These are phyloP conservation scores for Tribolium castaneum DNA, from an alignment of 1,140 invertebrate genomes.

Conservation along the genomic window DNA sequence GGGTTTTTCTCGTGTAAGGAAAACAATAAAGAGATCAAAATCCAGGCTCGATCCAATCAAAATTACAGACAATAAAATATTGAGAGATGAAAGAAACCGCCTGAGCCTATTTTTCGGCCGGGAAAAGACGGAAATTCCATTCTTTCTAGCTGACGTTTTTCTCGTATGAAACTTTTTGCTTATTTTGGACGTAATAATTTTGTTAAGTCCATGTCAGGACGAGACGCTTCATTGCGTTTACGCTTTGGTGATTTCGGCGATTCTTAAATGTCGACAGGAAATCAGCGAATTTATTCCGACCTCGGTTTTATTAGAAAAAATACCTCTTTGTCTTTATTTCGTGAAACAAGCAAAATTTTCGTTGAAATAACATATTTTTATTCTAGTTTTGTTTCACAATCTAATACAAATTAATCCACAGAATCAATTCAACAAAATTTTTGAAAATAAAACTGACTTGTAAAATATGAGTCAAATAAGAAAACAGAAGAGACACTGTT, in stretches of 20 bases:
- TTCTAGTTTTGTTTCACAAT: too few relatives aligned
- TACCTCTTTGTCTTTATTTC: too few relatives aligned
- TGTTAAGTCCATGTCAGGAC: constrained; percentile 6
- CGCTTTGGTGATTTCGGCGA: not conserved
- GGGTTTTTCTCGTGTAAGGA: not conserved
- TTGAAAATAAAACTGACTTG: too few relatives aligned
- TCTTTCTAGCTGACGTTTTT: constrained; percentile 5
- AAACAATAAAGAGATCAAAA: constrained; percentile 27
- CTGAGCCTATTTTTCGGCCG: not conserved
- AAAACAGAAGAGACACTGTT: too few relatives aligned
- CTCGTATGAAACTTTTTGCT: constrained; percentile 6
- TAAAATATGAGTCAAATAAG: too few relatives aligned
- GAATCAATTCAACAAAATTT: too few relatives aligned
- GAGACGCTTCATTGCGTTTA: not conserved
- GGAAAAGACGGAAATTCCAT: not conserved
- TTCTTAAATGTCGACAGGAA: not conserved
- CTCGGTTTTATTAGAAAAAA: too few relatives aligned
- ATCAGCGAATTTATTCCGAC: too few relatives aligned
- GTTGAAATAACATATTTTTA: too few relatives aligned
- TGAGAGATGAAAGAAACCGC: not conserved
- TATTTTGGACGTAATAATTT: constrained; percentile 19
- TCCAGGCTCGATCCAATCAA: not conserved
- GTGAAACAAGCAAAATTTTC: too few relatives aligned
- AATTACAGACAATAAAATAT: constrained; percentile 14
- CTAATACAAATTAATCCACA: too few relatives aligned